Conservation (phyloP, 2,888 invertebrate genomes). For the Eremobia ochroleuca region DNA sequence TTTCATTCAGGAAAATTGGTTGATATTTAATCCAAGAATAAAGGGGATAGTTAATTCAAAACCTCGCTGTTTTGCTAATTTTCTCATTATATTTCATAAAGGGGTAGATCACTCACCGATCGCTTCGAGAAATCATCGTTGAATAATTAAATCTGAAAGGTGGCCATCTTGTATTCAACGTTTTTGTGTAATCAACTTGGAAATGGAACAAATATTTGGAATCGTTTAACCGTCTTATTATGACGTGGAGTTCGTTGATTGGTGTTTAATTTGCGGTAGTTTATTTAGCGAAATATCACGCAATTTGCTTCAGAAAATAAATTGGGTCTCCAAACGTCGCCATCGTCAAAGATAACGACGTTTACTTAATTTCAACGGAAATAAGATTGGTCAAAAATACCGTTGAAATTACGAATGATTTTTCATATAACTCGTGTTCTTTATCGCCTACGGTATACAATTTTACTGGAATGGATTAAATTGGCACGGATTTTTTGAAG, state of each 20-base stretch:
- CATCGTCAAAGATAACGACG: slow-evolving; percentile 10
- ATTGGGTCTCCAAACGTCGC: not conserved
- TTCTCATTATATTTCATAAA: slow-evolving; percentile 65
- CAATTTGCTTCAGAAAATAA: not conserved
- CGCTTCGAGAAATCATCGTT: slow-evolving; percentile 57
- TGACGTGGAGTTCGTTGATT: slow-evolving; percentile 29
- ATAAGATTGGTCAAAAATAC: not conserved
- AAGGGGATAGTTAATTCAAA: slow-evolving; percentile 53
- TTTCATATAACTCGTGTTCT: not conserved
- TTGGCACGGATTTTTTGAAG: not conserved
- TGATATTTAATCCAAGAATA: slow-evolving; percentile 63
- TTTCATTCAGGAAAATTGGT: slow-evolving; percentile 63
- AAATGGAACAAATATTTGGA: slow-evolving; percentile 34
- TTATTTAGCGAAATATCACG: slow-evolving; percentile 41
- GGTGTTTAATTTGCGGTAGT: slow-evolving; percentile 49
- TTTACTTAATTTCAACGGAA: not conserved
- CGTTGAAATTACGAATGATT: not conserved
- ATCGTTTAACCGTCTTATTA: slow-evolving; percentile 50
- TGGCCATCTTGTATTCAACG: slow-evolving; percentile 42
- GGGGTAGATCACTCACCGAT: slow-evolving; percentile 56
- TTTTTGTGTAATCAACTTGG: slow-evolving; percentile 29
- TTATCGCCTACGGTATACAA: not conserved
- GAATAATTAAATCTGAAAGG: slow-evolving; percentile 54
- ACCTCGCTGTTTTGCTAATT: slow-evolving; percentile 55
- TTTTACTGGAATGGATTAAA: not conserved